A percentile compares a stretch with the other conserved stretches of the same genome.
These are phyloP conservation scores for Bacillus rossius DNA, from an alignment of 1,140 invertebrate species.

Conservation along the genomic window DNA sequence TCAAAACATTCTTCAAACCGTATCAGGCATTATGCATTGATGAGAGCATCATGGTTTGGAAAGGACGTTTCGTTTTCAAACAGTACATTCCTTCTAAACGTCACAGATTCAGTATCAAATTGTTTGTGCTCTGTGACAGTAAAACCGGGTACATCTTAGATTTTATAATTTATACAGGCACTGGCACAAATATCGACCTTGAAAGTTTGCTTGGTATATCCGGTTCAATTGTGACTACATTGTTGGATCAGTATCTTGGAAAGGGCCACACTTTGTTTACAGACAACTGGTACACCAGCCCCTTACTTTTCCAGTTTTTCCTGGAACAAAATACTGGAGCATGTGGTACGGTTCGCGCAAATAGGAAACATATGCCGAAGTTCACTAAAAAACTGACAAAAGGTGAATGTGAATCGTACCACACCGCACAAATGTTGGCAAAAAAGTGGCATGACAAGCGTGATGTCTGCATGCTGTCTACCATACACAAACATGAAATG, in stretches of 20 bases:
- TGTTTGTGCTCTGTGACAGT: background rate
- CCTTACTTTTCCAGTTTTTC: conserved; percentile 20
- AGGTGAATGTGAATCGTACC: conserved; percentile 24
- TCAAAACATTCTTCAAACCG: conserved; percentile 2
- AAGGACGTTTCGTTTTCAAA: conserved; percentile 25
- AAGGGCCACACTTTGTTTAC: conserved; percentile 23
- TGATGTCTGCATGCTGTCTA: conserved; percentile 32
- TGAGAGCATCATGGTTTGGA: conserved; percentile 26
- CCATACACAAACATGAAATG: conserved; percentile 26
- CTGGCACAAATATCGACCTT: background rate
- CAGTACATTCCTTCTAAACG: conserved; percentile 30
- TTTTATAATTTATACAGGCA: background rate
- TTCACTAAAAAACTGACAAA: conserved; percentile 28
- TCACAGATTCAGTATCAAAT: conserved; percentile 26
- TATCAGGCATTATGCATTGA: conserved; percentile 26
- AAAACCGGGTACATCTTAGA: background rate
- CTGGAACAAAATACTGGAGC: conserved; percentile 24
- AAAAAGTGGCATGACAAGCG: conserved; percentile 31
- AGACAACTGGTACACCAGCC: conserved; percentile 32
- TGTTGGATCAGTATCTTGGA: background rate
- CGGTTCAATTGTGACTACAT: background rate
- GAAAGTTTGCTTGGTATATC: background rate
- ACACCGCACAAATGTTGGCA: conserved; percentile 26
- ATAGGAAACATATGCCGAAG: conserved; percentile 29
- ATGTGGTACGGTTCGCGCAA: conserved; percentile 28